These are phyloP conservation scores for Acanthosepion lycidas DNA, from an alignment of 2,888 invertebrate species.

Conservation along the genomic window DNA sequence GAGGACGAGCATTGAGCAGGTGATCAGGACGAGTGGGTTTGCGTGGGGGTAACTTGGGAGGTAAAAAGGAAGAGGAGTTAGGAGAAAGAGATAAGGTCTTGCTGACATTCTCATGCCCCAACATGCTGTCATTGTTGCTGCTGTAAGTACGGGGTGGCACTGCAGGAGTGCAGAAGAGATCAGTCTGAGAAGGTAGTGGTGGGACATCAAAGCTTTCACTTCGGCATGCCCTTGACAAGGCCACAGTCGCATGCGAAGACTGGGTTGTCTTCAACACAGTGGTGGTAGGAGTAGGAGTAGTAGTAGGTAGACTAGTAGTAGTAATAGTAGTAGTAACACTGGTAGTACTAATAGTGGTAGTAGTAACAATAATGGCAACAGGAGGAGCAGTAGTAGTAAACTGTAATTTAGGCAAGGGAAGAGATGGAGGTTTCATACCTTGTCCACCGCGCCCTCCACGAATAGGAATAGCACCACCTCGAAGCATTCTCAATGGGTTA, in stretches of 20 bases:
- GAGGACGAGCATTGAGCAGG: constrained; percentile 80
- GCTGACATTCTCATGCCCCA: background rate
- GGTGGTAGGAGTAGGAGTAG: constrained; percentile 20
- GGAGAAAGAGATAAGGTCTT: background rate
- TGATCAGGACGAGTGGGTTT: constrained; percentile 79
- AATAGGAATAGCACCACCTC: constrained; percentile 70
- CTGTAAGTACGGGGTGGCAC: constrained; percentile 64
- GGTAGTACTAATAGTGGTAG: constrained; percentile 53
- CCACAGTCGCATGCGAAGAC: constrained; percentile 40
- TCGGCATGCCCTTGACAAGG: constrained; percentile 52
- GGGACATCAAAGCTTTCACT: constrained; percentile 36
- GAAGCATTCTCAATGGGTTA: constrained; percentile 82
- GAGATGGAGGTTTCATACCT: constrained; percentile 63
- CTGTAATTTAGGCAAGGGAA: constrained; percentile 57
- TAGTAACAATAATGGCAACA: constrained; percentile 59
- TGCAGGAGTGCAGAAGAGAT: constrained; percentile 54
- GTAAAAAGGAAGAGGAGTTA: constrained; percentile 79
- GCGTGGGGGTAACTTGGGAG: constrained; percentile 81
- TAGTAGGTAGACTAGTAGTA: constrained; percentile 50
- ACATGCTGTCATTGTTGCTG: constrained; percentile 55
- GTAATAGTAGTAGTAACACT: constrained; percentile 21
- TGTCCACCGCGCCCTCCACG: constrained; percentile 64
- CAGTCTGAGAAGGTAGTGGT: constrained; percentile 48
- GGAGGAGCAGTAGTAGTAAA: constrained; percentile 56
- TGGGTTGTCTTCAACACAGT: constrained; percentile 21